Evolutionary conservation across 2,797 vertebrate species (phyloP).

Genomic region (Rhyacichthys aspro): DNA sequence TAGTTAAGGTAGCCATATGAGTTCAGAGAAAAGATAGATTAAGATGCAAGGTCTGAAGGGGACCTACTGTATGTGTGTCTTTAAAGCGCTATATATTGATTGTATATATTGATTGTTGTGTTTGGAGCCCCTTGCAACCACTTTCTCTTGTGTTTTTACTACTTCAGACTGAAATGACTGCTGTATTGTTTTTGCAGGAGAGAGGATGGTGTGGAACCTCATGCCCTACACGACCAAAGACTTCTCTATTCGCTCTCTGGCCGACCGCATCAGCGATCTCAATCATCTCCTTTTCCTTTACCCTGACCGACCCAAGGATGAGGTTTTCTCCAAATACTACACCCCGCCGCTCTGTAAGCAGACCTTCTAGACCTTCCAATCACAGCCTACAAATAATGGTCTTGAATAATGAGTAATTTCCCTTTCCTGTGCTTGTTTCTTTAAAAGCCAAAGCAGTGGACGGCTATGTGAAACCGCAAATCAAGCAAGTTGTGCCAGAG

Average conservation of each 20-base stretch:
- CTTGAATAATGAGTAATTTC: conserved; percentile 9
- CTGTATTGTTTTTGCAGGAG: conserved; percentile 63
- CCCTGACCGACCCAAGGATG: conserved; percentile 93
- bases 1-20: too few species aligned
- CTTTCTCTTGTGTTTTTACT: too few species aligned
- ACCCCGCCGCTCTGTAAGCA: conserved; percentile 90
- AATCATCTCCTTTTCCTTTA: conserved; percentile 95
- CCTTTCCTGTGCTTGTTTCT: conserved; percentile 37
- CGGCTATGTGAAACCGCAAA: conserved; percentile 96
- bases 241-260: conserved; percentile 96
- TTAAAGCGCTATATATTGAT: too few species aligned
- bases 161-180: not conserved
- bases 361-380: conserved; percentile 17
- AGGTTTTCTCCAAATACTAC: conserved; percentile 98
- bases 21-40: too few species aligned
- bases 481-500: conserved; percentile 97
- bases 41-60: too few species aligned
- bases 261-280: conserved; percentile 95
- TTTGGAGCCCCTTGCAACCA: too few species aligned
- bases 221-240: conserved; percentile 99
- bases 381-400: not conserved
- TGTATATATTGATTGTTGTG: too few species aligned
- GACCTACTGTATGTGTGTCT: too few species aligned
- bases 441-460: conserved; percentile 91
- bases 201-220: conserved; percentile 96